Evolutionary conservation across 2,797 vertebrate genomes (phyloP).

Genomic region (Lateolabrax maculatus): DNA sequence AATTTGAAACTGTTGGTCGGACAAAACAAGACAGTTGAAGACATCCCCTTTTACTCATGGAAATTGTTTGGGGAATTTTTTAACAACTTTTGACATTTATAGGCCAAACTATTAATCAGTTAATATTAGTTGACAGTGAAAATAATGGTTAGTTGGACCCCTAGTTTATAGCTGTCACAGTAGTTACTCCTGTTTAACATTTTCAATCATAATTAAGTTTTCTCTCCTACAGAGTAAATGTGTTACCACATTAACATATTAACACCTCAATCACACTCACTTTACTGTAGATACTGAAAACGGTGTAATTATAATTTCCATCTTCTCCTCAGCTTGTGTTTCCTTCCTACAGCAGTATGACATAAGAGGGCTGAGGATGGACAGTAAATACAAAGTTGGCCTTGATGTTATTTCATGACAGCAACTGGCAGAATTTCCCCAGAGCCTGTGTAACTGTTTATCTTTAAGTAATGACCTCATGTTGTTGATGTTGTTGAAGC

Average conservation of each 20-base stretch:
- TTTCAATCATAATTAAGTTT: neutral
- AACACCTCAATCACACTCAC: neutral
- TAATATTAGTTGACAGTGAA: neutral
- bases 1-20: neutral
- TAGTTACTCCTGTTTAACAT: neutral
- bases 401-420: constrained; percentile 18
- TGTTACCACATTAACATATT: neutral
- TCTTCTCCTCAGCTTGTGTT: constrained; percentile 5
- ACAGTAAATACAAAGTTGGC: neutral
- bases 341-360: constrained; percentile 19
- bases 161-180: neutral
- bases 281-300: neutral
- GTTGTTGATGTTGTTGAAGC: constrained; percentile 56
- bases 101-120: rapidly evolving
- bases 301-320: neutral
- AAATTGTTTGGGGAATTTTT: neutral
- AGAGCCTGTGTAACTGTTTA: constrained; percentile 36
- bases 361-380: constrained; percentile 18
- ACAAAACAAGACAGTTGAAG: neutral
- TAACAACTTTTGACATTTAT: neutral
- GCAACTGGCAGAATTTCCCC: constrained; percentile 49
- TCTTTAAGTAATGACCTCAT: constrained; percentile 72
- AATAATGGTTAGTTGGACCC: neutral
- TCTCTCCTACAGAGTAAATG: neutral
- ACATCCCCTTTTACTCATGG: neutral